Base-by-base conservation (phyloP, 2,888 invertebrate genomes). In the Temnothorax unifasciatus region DNA sequence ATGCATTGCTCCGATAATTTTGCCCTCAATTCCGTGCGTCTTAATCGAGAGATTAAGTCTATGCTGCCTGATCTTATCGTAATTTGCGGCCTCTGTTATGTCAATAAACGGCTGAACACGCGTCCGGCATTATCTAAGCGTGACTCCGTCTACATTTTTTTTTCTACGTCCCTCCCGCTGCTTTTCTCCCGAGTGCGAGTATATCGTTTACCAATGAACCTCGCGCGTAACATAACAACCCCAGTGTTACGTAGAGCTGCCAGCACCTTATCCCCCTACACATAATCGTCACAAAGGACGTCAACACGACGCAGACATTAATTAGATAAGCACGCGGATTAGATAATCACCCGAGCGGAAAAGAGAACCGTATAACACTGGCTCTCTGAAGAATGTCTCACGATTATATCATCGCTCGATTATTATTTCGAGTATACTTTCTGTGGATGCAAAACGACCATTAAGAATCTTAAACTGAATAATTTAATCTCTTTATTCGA, bases 21-120 rank as follows among this genome's bases (percentile, higher is more conserved):
- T 34, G 13, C 38, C 64, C 41, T 54, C 29, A 5, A 68, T 77
- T n/a, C n/a, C 11, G 50, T 44, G 77, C 18, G 44, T 57, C 29
- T 59, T 71, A 71, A 71, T 57, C 21, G n/a, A 59, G 25, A 81
- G 59, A 61, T 81, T 82, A 82, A 63, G 52, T 57, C 41, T 57
- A 52, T 11, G 34, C 52, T 54, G 66, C 57, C n/a, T 64, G 84
- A 88, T 89, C 90, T 90, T 89, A 90, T 90, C 90, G 81, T 38
- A 52, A 90, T 87, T 88, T 76, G 69, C 64, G 21, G 29, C 41
- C 74, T 74, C 64, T 83, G 87, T 88, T 89, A 83, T 88, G 77
- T 89, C 85, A 84, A 88, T 86, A 87, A 89, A 87, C 85, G 84
- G 82, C 61, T 81, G 86, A 89, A 91, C 88, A 89, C 82, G 87